Evolutionary conservation across 1,140 invertebrate species (phyloP).

Genomic region (Polypedilum vanderplanki): DNA sequence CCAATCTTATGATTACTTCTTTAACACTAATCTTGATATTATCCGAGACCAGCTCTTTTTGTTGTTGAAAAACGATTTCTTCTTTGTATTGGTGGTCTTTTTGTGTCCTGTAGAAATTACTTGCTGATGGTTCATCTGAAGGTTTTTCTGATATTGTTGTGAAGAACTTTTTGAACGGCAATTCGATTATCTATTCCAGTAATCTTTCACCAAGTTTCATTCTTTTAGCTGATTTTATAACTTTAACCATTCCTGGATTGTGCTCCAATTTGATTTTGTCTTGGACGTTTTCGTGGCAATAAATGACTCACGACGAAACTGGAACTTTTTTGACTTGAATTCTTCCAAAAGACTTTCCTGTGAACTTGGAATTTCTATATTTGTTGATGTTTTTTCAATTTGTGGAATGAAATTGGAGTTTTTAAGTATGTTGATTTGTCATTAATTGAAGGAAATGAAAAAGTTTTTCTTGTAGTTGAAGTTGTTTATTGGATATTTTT

Average conservation of each 20-base stretch:
- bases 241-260: not conserved
- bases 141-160: not conserved
- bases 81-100: not conserved
- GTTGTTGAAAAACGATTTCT: not conserved
- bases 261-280: not conserved
- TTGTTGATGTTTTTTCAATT: too few relatives aligned
- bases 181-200: not conserved
- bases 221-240: not conserved
- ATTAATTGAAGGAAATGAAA: too few relatives aligned
- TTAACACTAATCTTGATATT: not conserved
- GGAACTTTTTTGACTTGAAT: not conserved
- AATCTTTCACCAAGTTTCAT: not conserved
- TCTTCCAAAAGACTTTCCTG: not conserved
- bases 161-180: not conserved
- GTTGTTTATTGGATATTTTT: not conserved
- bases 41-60: not conserved
- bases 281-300: not conserved
- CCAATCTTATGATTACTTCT: not conserved
- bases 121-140: not conserved
- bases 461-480: too few relatives aligned
- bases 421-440: too few relatives aligned
- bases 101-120: not conserved
- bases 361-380: not conserved
- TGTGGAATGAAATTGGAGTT: too few relatives aligned
- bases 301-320: not conserved